Evolutionary conservation across 2,113 vertebrate species (phyloP), one percentile per base, ranked within the genome.

Genomic region (Scortum barcoo): DNA sequence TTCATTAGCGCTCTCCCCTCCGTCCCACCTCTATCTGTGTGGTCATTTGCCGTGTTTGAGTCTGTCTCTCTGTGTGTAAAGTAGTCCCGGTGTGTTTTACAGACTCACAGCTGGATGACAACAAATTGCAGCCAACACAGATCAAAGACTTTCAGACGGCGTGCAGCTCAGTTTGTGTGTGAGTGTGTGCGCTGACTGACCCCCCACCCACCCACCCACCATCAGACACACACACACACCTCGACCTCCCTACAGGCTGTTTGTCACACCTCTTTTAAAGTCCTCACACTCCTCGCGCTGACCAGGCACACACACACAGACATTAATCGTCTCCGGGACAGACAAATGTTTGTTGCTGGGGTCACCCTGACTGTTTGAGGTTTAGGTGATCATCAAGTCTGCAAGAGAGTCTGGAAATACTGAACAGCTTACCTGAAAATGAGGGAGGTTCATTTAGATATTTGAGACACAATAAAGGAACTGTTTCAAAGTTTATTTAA

Each of bases 91-190:
- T 78, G 76, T 74, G 78, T 57, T 73, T 88, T 80, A 81, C 53
- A 86, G 66, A 86, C 80, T 82, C 81, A 82, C 91, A 92, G 87
- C 90, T 91, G 87, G 87, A 89, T 67, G 79, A 84, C 87, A 91
- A 90, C 89, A 91, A 91, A 91, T 83, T 90, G 70, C 65, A 60
- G 87, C 86, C 53, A 62, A 76, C 79, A 70, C 63, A 92, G 70
- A 91, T 92, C 89, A 94, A 92, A 94, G 88, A 62, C 71, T 36
- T 24, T 81, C 33, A 79, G 73, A 61, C 48, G n/a, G 60, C 16
- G 54, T 20, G 73, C 10, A 33, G 24, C 38, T 78, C 58, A 54
- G 71, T 36, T 46, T 60, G 50, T 38, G 2, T 60, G 76, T 56
- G 66, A 24, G 78, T 54, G 60, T 72, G 50, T 38, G 46, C 19